Evolutionary conservation across 1,140 invertebrate genomes (phyloP), one percentile per base, ranked within the genome.

Genomic region (Rhynchophorus ferrugineus): DNA sequence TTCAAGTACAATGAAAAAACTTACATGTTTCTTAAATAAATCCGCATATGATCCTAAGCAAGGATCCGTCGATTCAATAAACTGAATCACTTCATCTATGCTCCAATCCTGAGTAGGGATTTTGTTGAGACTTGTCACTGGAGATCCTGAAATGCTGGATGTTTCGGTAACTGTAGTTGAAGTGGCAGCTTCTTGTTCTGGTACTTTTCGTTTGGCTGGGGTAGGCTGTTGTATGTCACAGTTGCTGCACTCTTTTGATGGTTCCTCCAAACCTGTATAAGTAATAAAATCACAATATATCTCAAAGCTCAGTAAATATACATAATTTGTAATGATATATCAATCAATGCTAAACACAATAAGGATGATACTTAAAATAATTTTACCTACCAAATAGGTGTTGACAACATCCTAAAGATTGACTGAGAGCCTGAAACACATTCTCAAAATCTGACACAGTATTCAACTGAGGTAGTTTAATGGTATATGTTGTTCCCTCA

Each of bases 1-100:
- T n/a, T n/a, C n/a, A n/a, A n/a, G n/a, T n/a, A n/a, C n/a, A 29
- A 29, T 29, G 5, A 29, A 14, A 49, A 50, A 57, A 83, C 87
- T 83, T 69, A 95, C 92, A 75, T 96, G 93, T 78, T 87, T 92
- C 58, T 89, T 78, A 66, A 96, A 96, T 16, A 94, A 76, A 69
- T 96, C 91, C n/a, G 89, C 85, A 71, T 95, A 87, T 11, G 83
- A 78, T 18, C 82, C 81, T 13, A 96, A 74, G 13, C 82, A 82
- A 22, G 83, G 78, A 72, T 96, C 93, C 17, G 84, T 82, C 38
- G 83, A 79, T 24, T 82, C 83, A 54, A 97, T 94, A 68, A 90
- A 86, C 57, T 84, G 79, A 59, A 95, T 93, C 21, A 98, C 93
- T 67, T 97, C 91, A 69, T 96, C 91, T 45, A 95, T 91, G 6